These are phyloP conservation scores for Cecropterus lyciades DNA, from an alignment of 1,140 invertebrate species.

Conservation along the genomic window DNA sequence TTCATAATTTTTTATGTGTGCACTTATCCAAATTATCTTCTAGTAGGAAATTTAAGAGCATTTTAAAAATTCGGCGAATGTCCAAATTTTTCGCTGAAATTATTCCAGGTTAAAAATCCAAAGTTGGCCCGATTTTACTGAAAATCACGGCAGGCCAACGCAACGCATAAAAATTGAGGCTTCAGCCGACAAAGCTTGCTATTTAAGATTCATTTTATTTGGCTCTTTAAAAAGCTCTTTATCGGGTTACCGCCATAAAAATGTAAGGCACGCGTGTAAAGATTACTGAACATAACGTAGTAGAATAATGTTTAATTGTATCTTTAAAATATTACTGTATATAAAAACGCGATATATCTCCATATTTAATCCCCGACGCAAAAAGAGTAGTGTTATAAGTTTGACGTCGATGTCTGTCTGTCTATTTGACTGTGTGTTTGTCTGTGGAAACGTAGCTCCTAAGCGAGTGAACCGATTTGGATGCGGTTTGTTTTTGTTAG, in stretches of 20 bases:
- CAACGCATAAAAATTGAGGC: slow-evolving; percentile 33
- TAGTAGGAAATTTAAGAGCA: slow-evolving; percentile 5
- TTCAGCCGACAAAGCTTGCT: slow-evolving; percentile 5
- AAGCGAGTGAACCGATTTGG: too few species aligned
- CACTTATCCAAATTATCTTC: background rate
- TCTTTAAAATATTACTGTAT: too few species aligned
- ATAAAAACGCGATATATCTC: too few species aligned
- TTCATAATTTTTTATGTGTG: background rate
- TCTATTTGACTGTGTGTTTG: too few species aligned
- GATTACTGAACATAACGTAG: too few species aligned
- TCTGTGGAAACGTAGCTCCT: too few species aligned
- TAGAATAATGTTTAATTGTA: too few species aligned
- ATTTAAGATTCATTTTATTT: slow-evolving; percentile 15
- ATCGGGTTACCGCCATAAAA: background rate
- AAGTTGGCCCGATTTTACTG: slow-evolving; percentile 23
- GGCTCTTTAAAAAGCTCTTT: slow-evolving; percentile 1
- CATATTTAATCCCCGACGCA: too few species aligned
- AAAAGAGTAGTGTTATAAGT: too few species aligned
- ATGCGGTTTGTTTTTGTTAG: too few species aligned
- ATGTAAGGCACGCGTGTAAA: background rate
- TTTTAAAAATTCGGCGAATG: slow-evolving; percentile 16
- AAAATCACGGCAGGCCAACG: slow-evolving; percentile 24
- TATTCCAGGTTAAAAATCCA: slow-evolving; percentile 16
- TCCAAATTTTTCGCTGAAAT: slow-evolving; percentile 22
- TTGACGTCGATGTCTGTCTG: too few species aligned